Conservation (phyloP, 2,113 vertebrate species). For the Lepus timidus region DNA sequence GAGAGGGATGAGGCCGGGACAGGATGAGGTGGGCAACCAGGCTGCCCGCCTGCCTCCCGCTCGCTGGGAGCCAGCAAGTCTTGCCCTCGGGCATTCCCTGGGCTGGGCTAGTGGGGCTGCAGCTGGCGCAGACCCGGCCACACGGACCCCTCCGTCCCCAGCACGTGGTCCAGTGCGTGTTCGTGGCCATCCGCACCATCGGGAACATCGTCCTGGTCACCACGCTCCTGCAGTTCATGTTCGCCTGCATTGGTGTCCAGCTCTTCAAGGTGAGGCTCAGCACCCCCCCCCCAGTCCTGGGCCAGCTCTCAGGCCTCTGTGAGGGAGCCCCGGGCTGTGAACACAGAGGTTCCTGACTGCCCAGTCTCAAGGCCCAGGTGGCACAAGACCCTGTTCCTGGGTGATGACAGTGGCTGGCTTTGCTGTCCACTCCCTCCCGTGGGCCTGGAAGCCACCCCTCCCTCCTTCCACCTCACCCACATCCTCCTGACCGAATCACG, state of each 20-base stretch:
- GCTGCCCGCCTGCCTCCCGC: neutral
- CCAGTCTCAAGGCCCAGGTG: fast-evolving
- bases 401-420: neutral
- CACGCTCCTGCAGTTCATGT: constrained; percentile 97
- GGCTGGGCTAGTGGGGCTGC: fast-evolving
- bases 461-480: fast-evolving
- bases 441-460: too few species aligned
- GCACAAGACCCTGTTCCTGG: fast-evolving
- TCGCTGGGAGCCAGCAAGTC: neutral
- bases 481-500: neutral
- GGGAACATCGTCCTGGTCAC: constrained; percentile 98
- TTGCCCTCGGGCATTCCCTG: fast-evolving
- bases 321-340: fast-evolving
- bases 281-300: fast-evolving
- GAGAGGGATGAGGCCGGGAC: fast-evolving
- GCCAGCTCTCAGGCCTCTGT: fast-evolving
- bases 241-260: constrained; percentile 97
- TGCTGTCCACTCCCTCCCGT: neutral
- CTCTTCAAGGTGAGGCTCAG: constrained; percentile 94
- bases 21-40: fast-evolving
- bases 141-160: constrained; percentile 75
- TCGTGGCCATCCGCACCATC: constrained; percentile 98
- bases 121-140: fast-evolving
- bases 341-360: too few species aligned
- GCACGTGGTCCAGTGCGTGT: constrained; percentile 99